Base-by-base conservation (phyloP, 2,113 vertebrate species). In the Eublepharis macularius region DNA sequence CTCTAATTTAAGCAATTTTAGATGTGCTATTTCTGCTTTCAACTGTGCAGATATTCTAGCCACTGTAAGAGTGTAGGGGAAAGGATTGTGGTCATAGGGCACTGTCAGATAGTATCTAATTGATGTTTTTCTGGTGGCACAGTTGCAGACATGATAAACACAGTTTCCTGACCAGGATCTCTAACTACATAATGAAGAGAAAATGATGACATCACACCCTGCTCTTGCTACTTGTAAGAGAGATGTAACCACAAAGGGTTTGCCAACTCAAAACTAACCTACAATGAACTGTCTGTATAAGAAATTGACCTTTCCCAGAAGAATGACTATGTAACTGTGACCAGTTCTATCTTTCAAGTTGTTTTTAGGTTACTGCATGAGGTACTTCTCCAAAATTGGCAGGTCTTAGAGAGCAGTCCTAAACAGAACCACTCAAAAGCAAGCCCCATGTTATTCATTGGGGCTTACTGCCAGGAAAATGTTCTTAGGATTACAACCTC, bases 251-350 rank as follows among this genome's bases (percentile, higher is more conserved):
- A 74, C 68, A 80, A 80, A 73, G 68, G 32, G 2, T 47, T 80
- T 80, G 68, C 76, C 84, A 80, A 41, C 76, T 85, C 68, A 80
- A 24, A 85, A 80, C 43, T 80, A 73, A 80, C 51, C 51, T 85
- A 73, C 32, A 63, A 72, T 80, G 54, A 85, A 73, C 68, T 73
- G 49, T 60, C 76, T 85, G 21, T 13, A 47, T 26, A 63, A 36
- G 60, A 72, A 57, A 70, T 8, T 65, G 69, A 80, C 54, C 68
- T 74, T 86, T 70, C 29, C 36, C 65, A 72, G 66, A 70, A 57
- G 47, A 41, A n/a, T 73, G 68, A 73, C 51, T 51, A 26, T 70
- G 14, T 49, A 16, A 47, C 32, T 54, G 74, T 45, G 68, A 26
- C 29, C 76, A 85, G 68, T 73, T 47, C 51, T 26, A 19, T 39